Conservation (phyloP, 1,140 invertebrate species). For the Argopecten irradians region DNA sequence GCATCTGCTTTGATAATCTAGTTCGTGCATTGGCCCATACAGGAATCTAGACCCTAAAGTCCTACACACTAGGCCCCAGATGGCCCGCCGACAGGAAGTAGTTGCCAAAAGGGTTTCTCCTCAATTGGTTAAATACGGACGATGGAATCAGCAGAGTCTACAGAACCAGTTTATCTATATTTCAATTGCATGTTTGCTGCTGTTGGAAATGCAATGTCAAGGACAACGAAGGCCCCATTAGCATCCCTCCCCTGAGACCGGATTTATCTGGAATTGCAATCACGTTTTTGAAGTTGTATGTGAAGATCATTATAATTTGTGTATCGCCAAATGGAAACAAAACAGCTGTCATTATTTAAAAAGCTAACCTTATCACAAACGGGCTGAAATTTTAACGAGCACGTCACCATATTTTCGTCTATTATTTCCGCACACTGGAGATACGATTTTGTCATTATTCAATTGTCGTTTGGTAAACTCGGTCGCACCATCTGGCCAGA, state of each 20-base stretch:
- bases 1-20: neutral
- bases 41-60: neutral
- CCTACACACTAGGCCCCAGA: neutral
- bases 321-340: neutral
- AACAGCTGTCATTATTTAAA: neutral
- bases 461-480: neutral
- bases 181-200: neutral
- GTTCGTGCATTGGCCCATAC: neutral
- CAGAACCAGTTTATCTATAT: neutral
- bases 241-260: neutral
- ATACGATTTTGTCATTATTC: neutral
- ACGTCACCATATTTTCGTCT: neutral
- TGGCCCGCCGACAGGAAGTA: neutral
- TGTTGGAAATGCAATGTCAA: neutral
- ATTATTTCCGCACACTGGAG: neutral
- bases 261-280: neutral
- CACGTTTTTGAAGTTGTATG: neutral
- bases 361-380: neutral
- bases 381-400: neutral
- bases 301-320: neutral
- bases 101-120: neutral
- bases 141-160: neutral
- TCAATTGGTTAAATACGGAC: neutral
- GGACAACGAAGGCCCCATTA: neutral
- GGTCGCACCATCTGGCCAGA: slow-evolving; percentile 9